These are phyloP conservation scores for Tigriopus japonicus DNA, from an alignment of 1,140 invertebrate species.

Conservation along the genomic window DNA sequence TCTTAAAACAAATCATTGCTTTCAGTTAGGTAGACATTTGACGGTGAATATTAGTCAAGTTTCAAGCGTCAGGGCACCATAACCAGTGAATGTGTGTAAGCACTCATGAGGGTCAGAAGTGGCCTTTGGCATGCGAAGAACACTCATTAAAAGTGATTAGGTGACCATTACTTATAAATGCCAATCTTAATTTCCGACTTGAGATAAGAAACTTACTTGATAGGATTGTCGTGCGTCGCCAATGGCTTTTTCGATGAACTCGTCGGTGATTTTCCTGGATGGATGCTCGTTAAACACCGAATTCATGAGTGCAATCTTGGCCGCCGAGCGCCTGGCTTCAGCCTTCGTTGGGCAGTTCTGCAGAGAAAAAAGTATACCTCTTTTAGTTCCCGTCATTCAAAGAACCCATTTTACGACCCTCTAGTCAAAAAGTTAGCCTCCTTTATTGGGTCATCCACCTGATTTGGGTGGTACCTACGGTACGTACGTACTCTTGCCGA, in stretches of 20 bases:
- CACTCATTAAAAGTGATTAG: no score
- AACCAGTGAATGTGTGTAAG: no score
- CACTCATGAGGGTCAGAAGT: no score
- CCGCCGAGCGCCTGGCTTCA: slow-evolving; percentile 73
- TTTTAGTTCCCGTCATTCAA: slow-evolving; percentile 13
- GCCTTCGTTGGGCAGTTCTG: slow-evolving; percentile 86
- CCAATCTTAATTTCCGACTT: no score
- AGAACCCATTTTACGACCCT: background rate
- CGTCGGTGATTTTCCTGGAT: slow-evolving; percentile 71
- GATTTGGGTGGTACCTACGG: no score
- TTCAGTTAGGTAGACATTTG: background rate
- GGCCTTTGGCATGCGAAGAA: no score
- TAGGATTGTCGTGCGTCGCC: slow-evolving; percentile 54
- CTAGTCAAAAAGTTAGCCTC: no score
- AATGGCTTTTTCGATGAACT: slow-evolving; percentile 82
- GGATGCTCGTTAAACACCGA: slow-evolving; percentile 92
- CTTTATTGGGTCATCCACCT: no score
- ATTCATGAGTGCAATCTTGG: slow-evolving; percentile 90
- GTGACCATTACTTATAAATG: no score
- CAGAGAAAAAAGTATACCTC: slow-evolving; percentile 17
- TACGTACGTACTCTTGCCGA: no score
- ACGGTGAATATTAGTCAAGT: background rate
- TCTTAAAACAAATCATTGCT: no score
- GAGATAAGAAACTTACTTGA: slow-evolving; percentile 23
- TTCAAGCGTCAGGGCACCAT: no score